phyloP scores from a whole-genome alignment of 2,797 vertebrate species.

The Liasis olivaceus region DNA sequence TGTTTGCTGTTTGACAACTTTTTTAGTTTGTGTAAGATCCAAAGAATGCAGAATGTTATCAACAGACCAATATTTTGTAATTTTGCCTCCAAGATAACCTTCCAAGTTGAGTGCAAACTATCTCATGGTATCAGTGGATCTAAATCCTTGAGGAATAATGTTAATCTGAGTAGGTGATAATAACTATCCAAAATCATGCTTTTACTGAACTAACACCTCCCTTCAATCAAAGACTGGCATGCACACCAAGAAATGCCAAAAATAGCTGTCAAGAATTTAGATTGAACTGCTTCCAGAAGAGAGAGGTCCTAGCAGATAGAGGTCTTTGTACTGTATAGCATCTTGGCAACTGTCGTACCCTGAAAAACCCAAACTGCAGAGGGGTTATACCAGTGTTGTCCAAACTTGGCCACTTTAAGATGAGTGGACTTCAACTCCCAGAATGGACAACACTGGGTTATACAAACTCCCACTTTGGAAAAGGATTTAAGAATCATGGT shows the following conservation, averaged over 20 bases:
- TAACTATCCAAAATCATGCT: neutral
- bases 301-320: neutral
- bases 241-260: neutral
- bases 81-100: neutral
- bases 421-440: too few species aligned
- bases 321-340: neutral
- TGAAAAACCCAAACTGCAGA: too few species aligned
- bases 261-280: neutral
- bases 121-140: neutral
- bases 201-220: neutral
- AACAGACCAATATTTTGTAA: neutral
- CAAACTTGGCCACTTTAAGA: too few species aligned
- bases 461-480: neutral
- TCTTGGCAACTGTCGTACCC: too few species aligned
- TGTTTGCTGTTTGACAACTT: neutral
- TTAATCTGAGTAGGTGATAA: neutral
- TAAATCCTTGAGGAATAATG: neutral
- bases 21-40: neutral
- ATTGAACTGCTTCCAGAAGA: neutral
- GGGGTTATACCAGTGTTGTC: neutral
- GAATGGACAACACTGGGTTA: too few species aligned
- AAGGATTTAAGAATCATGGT: neutral
- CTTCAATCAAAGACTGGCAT: neutral
- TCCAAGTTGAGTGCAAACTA: neutral
- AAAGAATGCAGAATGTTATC: neutral